A percentile compares a stretch with the other conserved stretches of the same genome.
These are phyloP conservation scores for Bombyx mandarina DNA, from an alignment of 1,140 invertebrate species.

Conservation along the genomic window DNA sequence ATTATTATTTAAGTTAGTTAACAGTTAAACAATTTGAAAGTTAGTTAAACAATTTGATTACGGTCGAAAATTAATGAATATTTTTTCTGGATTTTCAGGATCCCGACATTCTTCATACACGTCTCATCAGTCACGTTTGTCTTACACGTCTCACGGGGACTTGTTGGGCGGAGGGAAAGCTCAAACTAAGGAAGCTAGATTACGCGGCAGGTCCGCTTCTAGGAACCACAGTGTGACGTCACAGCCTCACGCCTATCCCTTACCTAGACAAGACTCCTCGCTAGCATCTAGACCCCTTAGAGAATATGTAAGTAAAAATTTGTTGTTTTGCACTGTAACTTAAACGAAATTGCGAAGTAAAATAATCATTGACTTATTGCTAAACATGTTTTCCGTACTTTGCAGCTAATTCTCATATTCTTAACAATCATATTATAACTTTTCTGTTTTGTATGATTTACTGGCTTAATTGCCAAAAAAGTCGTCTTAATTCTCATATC, in stretches of 20 bases:
- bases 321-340: too few relatives aligned
- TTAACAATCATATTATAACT: too few relatives aligned
- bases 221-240: conserved; percentile 77
- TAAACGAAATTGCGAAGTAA: too few relatives aligned
- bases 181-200: conserved; percentile 87
- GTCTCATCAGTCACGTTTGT: conserved; percentile 91
- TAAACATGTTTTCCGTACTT: too few relatives aligned
- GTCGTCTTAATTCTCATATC: too few relatives aligned
- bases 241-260: conserved; percentile 73
- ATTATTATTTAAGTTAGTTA: too few relatives aligned
- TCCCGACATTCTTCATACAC: conserved; percentile 95
- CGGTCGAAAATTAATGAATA: conserved; percentile 3
- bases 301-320: conserved; percentile 76
- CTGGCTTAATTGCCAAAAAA: too few relatives aligned
- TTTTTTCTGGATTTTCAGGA: conserved; percentile 58
- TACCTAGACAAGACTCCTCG: conserved; percentile 76
- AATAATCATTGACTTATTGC: too few relatives aligned
- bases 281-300: conserved; percentile 78
- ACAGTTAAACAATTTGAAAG: neutral
- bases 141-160: conserved; percentile 94
- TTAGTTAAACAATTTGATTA: conserved; percentile 2
- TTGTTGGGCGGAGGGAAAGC: conserved; percentile 80
- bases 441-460: too few relatives aligned
- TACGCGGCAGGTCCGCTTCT: conserved; percentile 80
- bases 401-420: too few relatives aligned